Base-by-base conservation (phyloP, 1,140 invertebrate species). In the Galleria mellonella region DNA sequence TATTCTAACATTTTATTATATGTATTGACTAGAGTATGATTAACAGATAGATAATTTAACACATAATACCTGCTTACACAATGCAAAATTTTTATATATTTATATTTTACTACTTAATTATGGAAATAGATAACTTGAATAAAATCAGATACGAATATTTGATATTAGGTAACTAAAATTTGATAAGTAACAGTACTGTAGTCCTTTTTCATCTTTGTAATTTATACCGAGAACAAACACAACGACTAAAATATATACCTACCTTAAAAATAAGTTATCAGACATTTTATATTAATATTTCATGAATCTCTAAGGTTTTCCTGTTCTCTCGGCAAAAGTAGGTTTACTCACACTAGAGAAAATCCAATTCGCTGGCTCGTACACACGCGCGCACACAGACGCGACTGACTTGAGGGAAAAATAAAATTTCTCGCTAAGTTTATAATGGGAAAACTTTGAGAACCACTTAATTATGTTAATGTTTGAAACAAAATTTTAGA, bases 381-480 rank as follows among this genome's bases (percentile, higher is more conserved):
- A 42, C 57, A 55, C 57, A 85, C 69, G 67, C 63, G 50, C 82
- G 75, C 82, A 82, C 82, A 85, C 82, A 70, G 50, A 36, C 56
- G 63, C 72, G 65, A 54, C 52, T 81, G 76, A 82, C 82, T 85
- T 82, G 77, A 83, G 82, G 82, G 78, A 83, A 85, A 85, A 85
- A 85, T 85, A 85, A 85, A 85, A 85, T 83, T 83, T 85, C 82
- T 85, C 78, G 78, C 78, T 85, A 85, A 85, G 82, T 85, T 85
- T 85, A 85, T 85, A 85, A 85, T 85, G 82, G 82, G 82, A 85
- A 85, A 85, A 85, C 78, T 85, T 85, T 85, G 82, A 83, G 78
- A 85, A 83, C 82, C 78, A 85, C 82, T 85, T 85, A 85, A 85
- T 83, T 83, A 83, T 85, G 82, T 83, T 83, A 85, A 85, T 85